Evolutionary conservation across 2,888 invertebrate species (phyloP).

Genomic region (Hylaea fasciaria): DNA sequence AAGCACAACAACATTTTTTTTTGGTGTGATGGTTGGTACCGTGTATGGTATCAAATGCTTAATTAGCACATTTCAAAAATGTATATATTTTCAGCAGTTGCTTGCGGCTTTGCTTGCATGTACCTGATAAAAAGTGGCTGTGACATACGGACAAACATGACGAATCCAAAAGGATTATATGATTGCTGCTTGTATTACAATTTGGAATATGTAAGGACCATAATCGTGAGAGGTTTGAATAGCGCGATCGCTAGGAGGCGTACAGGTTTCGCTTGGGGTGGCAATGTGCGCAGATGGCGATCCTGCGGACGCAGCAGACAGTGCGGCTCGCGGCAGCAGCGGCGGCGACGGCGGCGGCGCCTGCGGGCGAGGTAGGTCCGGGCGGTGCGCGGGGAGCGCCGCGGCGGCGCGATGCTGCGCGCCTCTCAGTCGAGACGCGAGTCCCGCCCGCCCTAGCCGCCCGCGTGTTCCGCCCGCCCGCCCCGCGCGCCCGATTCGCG

Average conservation of each 20-base stretch:
- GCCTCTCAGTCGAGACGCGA: conserved; percentile 88
- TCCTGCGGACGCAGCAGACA: conserved; percentile 74
- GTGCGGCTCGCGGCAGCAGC: conserved; percentile 51
- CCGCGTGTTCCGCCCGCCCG: conserved; percentile 73
- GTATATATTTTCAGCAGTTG: too few relatives aligned
- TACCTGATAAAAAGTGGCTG: too few relatives aligned
- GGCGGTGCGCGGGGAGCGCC: conserved; percentile 72
- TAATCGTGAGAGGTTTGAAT: conserved; percentile 2
- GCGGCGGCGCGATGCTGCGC: conserved; percentile 87
- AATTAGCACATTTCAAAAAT: too few relatives aligned
- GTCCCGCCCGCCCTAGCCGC: conserved; percentile 85
- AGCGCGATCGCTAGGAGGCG: conserved; percentile 4
- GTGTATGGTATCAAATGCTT: too few relatives aligned
- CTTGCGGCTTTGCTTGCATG: too few relatives aligned
- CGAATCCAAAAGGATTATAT: too few relatives aligned
- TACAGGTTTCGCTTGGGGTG: conserved; percentile 17
- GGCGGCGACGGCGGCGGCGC: conserved; percentile 64
- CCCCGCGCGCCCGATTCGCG: conserved; percentile 72
- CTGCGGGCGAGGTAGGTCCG: conserved; percentile 57
- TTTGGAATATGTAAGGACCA: background rate
- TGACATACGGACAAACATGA: too few relatives aligned
- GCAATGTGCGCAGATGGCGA: conserved; percentile 59
- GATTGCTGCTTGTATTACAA: background rate
- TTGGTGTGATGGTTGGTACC: too few relatives aligned
- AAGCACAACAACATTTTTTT: too few relatives aligned